These are phyloP conservation scores for Myotis yumanensis DNA, from an alignment of 2,113 vertebrate genomes.

Conservation along the genomic window DNA sequence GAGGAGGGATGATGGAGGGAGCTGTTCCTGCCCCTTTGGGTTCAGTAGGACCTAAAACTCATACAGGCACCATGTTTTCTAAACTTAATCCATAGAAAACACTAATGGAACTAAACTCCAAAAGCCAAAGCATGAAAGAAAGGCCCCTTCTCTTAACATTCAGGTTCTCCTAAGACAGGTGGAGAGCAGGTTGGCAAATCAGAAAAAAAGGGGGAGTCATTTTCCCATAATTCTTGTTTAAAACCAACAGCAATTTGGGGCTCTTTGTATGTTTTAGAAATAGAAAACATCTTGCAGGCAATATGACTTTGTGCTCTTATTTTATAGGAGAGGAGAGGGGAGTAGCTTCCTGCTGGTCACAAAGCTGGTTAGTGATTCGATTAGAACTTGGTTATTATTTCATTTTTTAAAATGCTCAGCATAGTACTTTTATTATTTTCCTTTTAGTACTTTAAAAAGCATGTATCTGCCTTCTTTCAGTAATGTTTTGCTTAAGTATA, in stretches of 20 bases:
- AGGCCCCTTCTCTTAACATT: not conserved
- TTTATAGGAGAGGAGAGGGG: not conserved
- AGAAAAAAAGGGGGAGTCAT: not conserved
- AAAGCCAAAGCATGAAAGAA: not conserved
- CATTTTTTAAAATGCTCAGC: not conserved
- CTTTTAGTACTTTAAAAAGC: not conserved
- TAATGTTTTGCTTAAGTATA: not conserved
- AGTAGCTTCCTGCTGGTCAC: not conserved
- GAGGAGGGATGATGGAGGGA: rapidly evolving
- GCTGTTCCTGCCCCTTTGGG: not conserved
- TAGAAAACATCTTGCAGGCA: not conserved
- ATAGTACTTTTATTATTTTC: not conserved
- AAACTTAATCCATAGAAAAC: not conserved
- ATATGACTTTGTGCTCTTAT: not conserved
- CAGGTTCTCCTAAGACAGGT: not conserved
- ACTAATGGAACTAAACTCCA: not conserved
- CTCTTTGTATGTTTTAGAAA: not conserved
- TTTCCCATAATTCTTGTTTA: not conserved
- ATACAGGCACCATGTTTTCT: not conserved
- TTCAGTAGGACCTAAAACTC: not conserved
- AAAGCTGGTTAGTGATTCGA: not conserved
- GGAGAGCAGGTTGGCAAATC: not conserved
- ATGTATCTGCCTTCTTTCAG: not conserved
- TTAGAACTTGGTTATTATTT: not conserved
- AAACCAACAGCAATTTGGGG: not conserved